phyloP scores from a whole-genome alignment of 2,888 invertebrate species.

The Cantharis rufa region DNA sequence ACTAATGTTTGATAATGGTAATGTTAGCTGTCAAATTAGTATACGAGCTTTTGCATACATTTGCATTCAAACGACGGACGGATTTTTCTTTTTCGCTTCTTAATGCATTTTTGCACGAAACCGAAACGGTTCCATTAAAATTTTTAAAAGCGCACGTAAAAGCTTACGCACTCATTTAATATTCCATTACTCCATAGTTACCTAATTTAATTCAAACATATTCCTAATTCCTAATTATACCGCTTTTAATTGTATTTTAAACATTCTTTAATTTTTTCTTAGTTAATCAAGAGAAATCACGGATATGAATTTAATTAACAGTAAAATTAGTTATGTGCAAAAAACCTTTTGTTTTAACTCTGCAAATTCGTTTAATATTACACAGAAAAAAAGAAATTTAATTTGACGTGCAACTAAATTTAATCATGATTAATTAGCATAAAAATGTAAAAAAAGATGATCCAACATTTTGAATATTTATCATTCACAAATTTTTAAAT shows the following conservation, averaged over 20 bases:
- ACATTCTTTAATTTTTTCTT: background rate
- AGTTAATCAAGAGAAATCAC: background rate
- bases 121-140: background rate
- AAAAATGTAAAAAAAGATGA: background rate
- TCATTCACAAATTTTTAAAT: background rate
- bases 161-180: background rate
- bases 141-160: background rate
- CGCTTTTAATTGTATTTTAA: background rate
- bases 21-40: slow-evolving; percentile 49
- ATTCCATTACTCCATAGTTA: background rate
- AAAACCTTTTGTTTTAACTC: background rate
- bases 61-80: slow-evolving; percentile 38
- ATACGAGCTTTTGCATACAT: slow-evolving; percentile 51
- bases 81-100: background rate
- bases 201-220: background rate
- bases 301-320: background rate
- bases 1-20: slow-evolving; percentile 39
- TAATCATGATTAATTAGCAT: background rate
- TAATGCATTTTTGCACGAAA: slow-evolving; percentile 6
- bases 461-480: background rate
- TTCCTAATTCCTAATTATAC: background rate
- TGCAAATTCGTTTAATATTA: background rate
- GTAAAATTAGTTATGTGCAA: background rate
- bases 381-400: background rate
- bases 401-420: background rate